A percentile compares a stretch with the other conserved stretches of the same genome.
Evolutionary conservation across 2,113 vertebrate species (phyloP).

Genomic region (Paratilapia polleni): DNA sequence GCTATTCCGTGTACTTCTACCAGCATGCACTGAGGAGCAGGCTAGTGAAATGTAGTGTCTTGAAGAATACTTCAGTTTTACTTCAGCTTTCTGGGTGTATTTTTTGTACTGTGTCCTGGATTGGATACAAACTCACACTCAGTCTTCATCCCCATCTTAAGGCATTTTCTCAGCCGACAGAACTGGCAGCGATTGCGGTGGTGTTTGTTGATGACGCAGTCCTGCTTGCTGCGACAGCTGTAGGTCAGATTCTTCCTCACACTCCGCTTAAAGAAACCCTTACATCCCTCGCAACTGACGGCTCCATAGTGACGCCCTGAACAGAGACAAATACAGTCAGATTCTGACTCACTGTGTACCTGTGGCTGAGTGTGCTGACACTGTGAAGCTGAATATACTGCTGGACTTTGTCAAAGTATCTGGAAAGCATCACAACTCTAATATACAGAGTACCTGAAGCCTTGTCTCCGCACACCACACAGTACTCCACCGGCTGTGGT

Average conservation of each 20-base stretch:
- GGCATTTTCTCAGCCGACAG: constrained; percentile 94
- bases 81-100: constrained; percentile 3
- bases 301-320: constrained; percentile 98
- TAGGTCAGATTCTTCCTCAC: constrained; percentile 97
- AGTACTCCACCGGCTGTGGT: constrained; percentile 94
- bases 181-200: constrained; percentile 99
- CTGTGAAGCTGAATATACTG: neutral
- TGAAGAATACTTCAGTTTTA: neutral
- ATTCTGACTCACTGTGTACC: neutral
- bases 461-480: constrained; percentile 97
- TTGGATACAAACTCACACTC: constrained; percentile 89
- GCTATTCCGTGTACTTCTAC: neutral
- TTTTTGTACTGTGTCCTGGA: neutral
- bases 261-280: constrained; percentile 99
- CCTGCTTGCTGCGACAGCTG: constrained; percentile 97
- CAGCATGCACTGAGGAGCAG: neutral
- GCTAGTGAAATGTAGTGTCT: neutral
- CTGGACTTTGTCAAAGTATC: neutral
- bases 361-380: neutral
- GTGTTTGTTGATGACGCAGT: constrained; percentile 98
- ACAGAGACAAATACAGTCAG: constrained; percentile 13
- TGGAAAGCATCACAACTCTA: neutral
- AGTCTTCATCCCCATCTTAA: constrained; percentile 99
- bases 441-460: constrained; percentile 87
- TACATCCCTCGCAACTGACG: constrained; percentile 98